Base-by-base conservation (phyloP, 2,797 vertebrate species). In the Hypotaenidia okinawae region DNA sequence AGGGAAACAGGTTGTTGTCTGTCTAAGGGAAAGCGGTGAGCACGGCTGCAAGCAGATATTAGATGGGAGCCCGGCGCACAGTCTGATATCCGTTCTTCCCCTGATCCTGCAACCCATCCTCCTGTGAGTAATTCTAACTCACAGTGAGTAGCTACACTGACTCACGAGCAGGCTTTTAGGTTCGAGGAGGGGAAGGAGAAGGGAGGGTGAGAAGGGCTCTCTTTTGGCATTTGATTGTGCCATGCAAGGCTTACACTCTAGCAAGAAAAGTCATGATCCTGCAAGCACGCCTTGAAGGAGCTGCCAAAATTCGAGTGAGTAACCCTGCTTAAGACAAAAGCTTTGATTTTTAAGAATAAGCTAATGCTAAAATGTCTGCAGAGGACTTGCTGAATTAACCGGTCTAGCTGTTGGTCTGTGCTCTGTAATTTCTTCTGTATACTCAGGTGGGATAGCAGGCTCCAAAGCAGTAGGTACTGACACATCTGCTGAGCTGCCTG, bases 1-100 rank as follows among this genome's bases (percentile, higher is more conserved):
- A 96, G 91, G 94, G 90, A 97, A 96, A 83, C 91, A 94, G 95
- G 94, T 95, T 90, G 93, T 94, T 97, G 94, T 95, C 96, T 97
- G 94, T 95, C 94, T 96, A 61, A 91, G 89, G n/a, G 93, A 93
- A 87, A 93, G 95, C 11, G 24, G 89, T 78, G 92, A 93, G 82
- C 9, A 82, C 3, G 87, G 95, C 94, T 94, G 87, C 92, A 43
- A 35, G 93, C 92, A 95, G 89, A 82, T 91, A 83, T 24, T 83
- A 91, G 92, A 85, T 89, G 94, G 89, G 84, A 93, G 94, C 91
- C 87, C 96, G 6, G 94, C 61, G 10, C 9, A 2, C 94, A 93
- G 92, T 30, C 94, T 93, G 92, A 84, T 92, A 96, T 93, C 96
- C 89, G 94, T 15, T 96, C 90, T 91, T 92, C 92, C 89, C 81